A percentile compares a stretch with the other conserved stretches of the same genome.
Evolutionary conservation across 1,140 invertebrate species (phyloP).

Genomic region (Amyelois transitella): DNA sequence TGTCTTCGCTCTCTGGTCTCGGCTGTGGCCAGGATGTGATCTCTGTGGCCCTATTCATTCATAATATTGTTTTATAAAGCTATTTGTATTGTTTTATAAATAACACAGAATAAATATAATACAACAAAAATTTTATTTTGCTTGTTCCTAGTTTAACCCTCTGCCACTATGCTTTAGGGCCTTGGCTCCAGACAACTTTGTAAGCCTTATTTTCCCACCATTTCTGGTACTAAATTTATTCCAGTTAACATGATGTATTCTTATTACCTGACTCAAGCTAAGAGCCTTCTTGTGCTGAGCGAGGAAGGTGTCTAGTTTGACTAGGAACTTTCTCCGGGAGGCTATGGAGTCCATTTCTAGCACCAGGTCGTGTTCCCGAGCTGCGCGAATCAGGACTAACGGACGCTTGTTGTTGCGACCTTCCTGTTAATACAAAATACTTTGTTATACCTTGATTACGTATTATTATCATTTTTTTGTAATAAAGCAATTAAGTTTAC

Average conservation of each 20-base stretch:
- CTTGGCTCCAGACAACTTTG: neutral
- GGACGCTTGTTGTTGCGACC: conserved; percentile 86
- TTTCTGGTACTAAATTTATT: neutral
- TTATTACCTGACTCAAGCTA: conserved; percentile 77
- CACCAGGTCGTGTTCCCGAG: conserved; percentile 97
- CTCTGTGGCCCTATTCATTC: conserved; percentile 77
- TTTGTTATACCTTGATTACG: neutral
- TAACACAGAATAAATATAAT: too few species aligned
- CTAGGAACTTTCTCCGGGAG: conserved; percentile 90
- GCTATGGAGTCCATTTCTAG: conserved; percentile 91
- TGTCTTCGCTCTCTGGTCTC: conserved; percentile 97
- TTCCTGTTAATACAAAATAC: conserved; percentile 70
- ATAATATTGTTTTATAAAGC: neutral
- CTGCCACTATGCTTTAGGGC: too few species aligned
- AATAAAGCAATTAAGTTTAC: too few species aligned
- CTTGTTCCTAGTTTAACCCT: too few species aligned
- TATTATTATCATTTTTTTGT: too few species aligned
- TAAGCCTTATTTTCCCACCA: neutral
- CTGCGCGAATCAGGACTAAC: conserved; percentile 88
- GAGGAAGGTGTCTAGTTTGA: conserved; percentile 90
- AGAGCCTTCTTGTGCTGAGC: conserved; percentile 88
- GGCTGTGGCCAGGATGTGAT: conserved; percentile 93
- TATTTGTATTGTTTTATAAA: neutral
- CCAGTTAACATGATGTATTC: neutral
- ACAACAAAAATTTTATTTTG: too few species aligned